These are phyloP conservation scores for Bembecia ichneumoniformis DNA, from an alignment of 2,888 invertebrate genomes.

Conservation along the genomic window DNA sequence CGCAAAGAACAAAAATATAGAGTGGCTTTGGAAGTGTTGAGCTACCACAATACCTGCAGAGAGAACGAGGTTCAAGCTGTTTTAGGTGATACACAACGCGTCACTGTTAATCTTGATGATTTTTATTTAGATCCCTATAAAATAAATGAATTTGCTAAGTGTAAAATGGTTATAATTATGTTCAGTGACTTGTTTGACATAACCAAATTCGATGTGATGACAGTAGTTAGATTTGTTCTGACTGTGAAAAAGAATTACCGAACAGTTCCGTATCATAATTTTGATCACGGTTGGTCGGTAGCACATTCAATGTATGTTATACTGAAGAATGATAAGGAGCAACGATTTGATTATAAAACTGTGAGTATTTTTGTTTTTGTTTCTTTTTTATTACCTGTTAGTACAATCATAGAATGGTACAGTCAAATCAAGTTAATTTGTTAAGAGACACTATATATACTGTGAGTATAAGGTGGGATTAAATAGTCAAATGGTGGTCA, in stretches of 20 bases:
- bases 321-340: constrained; percentile 62
- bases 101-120: constrained; percentile 52
- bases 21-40: constrained; percentile 85
- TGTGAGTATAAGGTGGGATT: no score
- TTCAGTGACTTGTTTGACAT: constrained; percentile 81
- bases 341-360: constrained; percentile 36
- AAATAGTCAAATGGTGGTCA: no score
- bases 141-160: constrained; percentile 80
- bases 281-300: constrained; percentile 90
- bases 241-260: constrained; percentile 90
- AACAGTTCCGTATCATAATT: constrained; percentile 88
- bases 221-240: constrained; percentile 79
- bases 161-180: constrained; percentile 81
- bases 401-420: no score
- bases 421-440: no score
- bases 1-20: constrained; percentile 87
- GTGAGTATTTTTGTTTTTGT: constrained; percentile 18
- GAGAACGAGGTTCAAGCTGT: constrained; percentile 76
- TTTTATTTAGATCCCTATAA: constrained; percentile 82
- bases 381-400: no score
- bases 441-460: no score
- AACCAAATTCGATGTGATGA: constrained; percentile 76
- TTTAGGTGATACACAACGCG: constrained; percentile 19
- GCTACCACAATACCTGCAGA: constrained; percentile 85
- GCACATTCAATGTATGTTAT: constrained; percentile 87